Conservation (phyloP, 2,113 vertebrate genomes). For the Tyto alba region DNA sequence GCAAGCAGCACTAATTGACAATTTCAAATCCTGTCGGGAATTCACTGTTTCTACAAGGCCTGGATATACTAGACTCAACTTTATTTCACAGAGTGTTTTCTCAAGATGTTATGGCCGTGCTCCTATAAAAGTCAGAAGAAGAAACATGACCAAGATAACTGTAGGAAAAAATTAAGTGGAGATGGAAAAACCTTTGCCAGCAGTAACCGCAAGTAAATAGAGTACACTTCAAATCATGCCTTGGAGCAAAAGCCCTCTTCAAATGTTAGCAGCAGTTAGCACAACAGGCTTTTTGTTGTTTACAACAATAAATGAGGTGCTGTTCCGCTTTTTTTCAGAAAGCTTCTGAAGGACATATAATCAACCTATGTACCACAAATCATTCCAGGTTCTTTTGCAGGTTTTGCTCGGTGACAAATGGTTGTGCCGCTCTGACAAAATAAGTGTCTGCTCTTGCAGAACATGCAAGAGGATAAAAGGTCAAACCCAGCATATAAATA, state of each 20-base stretch:
- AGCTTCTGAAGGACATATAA: slow-evolving; percentile 10
- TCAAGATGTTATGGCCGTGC: neutral
- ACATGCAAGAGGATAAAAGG: neutral
- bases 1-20: neutral
- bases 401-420: slow-evolving; percentile 21
- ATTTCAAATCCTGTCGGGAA: neutral
- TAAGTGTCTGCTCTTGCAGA: neutral
- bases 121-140: neutral
- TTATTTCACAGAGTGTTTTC: neutral
- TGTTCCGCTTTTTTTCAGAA: neutral
- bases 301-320: slow-evolving; percentile 19
- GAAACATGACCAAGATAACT: neutral
- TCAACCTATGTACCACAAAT: slow-evolving; percentile 4
- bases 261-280: neutral
- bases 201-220: neutral
- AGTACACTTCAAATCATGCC: neutral
- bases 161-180: neutral
- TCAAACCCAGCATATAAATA: neutral
- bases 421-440: neutral
- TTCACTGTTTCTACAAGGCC: neutral
- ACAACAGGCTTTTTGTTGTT: slow-evolving; percentile 18
- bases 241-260: slow-evolving; percentile 4
- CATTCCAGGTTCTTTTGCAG: neutral
- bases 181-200: neutral
- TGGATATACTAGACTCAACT: neutral